A percentile compares a stretch with the other conserved stretches of the same genome.
Evolutionary conservation across 2,888 invertebrate genomes (phyloP).

Genomic region (Ganaspis brasiliensis): DNA sequence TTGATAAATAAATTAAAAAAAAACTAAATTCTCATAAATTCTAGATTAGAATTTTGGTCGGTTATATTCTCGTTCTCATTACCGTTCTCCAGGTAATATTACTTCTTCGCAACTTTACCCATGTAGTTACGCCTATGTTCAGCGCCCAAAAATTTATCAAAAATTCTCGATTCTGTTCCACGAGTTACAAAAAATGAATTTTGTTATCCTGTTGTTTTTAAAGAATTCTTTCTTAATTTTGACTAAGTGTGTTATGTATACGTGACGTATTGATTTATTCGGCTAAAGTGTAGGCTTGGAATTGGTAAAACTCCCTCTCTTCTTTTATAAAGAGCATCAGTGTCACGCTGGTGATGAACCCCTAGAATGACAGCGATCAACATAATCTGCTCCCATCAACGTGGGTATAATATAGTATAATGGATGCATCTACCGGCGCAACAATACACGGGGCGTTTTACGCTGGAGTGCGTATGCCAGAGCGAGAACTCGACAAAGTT

Average conservation of each 20-base stretch:
- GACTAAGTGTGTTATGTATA: background rate
- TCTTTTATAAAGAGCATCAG: constrained; percentile 60
- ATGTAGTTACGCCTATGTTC: too few species aligned
- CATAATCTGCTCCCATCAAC: constrained; percentile 66
- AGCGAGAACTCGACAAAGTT: background rate
- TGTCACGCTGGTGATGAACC: constrained; percentile 65
- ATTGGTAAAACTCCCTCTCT: constrained; percentile 33
- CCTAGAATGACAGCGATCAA: constrained; percentile 66
- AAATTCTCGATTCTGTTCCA: too few species aligned
- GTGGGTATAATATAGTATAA: constrained; percentile 59
- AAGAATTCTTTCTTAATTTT: too few species aligned
- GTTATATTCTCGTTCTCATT: too few species aligned
- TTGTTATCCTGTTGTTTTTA: too few species aligned
- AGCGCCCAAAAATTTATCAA: too few species aligned
- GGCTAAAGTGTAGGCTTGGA: background rate
- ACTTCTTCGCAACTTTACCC: too few species aligned
- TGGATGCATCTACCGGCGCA: constrained; percentile 65
- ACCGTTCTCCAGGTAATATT: too few species aligned
- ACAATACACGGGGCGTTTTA: constrained; percentile 61
- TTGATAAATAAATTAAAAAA: too few species aligned
- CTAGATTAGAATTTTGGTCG: too few species aligned
- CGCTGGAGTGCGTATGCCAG: constrained; percentile 23
- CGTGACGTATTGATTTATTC: constrained; percentile 5
- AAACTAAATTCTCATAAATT: too few species aligned
- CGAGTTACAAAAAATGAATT: too few species aligned